Evolutionary conservation across 1,140 invertebrate genomes (phyloP).

Genomic region (Panulirus ornatus): DNA sequence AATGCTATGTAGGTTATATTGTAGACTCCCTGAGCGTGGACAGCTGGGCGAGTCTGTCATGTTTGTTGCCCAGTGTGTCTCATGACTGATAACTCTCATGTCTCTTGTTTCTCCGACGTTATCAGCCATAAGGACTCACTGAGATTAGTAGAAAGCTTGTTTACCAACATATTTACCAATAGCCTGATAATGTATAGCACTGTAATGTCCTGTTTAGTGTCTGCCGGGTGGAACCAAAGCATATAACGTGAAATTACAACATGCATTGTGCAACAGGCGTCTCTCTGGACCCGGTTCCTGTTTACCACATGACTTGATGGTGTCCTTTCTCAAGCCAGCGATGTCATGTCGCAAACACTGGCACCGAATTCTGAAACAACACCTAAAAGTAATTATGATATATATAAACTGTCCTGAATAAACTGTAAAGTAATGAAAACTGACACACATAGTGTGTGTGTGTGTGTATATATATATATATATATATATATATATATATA

Average conservation of each 20-base stretch:
- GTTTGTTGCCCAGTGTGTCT: background rate
- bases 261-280: background rate
- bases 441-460: background rate
- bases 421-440: background rate
- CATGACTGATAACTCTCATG: background rate
- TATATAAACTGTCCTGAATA: no score
- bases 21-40: background rate
- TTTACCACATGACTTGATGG: background rate
- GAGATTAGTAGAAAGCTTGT: conserved; percentile 40
- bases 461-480: background rate
- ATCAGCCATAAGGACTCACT: conserved; percentile 24
- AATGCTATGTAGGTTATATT: conserved; percentile 20
- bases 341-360: conserved; percentile 8
- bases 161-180: conserved; percentile 18
- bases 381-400: conserved; percentile 15
- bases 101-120: no score
- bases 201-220: conserved; percentile 34
- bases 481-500: conserved; percentile 13
- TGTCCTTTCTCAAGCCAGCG: background rate
- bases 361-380: conserved; percentile 36
- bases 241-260: background rate
- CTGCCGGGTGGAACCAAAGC: conserved; percentile 5
- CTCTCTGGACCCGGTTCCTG: conserved; percentile 19
- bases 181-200: conserved; percentile 25
- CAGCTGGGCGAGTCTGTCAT: background rate